phyloP scores from a whole-genome alignment of 2,888 invertebrate genomes.

The Temnothorax unifasciatus region DNA sequence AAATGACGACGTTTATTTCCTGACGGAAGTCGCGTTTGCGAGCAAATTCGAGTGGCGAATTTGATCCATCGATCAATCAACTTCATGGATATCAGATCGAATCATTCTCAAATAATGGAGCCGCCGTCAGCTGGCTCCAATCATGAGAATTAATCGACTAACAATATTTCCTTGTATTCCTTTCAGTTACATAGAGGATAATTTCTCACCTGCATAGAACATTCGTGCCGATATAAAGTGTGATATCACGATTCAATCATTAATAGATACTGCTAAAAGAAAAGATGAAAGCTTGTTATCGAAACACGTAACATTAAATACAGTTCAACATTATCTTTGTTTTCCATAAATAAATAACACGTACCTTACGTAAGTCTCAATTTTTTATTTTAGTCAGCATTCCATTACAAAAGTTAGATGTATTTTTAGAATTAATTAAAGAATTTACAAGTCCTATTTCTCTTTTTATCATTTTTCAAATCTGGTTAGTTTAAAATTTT shows the following conservation, averaged over 20 bases:
- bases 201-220: neutral
- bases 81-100: slow-evolving; percentile 76
- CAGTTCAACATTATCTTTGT: neutral
- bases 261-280: neutral
- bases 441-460: neutral
- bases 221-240: neutral
- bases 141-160: slow-evolving; percentile 32
- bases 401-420: neutral
- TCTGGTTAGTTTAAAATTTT: neutral
- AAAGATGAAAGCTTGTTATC: neutral
- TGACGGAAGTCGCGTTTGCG: neutral
- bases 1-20: neutral
- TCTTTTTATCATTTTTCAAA: slow-evolving; percentile 2
- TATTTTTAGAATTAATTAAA: slow-evolving; percentile 5
- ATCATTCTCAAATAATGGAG: slow-evolving; percentile 61
- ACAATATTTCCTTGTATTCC: slow-evolving; percentile 45
- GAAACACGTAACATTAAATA: neutral
- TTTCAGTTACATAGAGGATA: neutral
- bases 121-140: slow-evolving; percentile 23
- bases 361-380: neutral
- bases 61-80: slow-evolving; percentile 65
- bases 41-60: slow-evolving; percentile 51
- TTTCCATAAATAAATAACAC: neutral
- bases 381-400: neutral
- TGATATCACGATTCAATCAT: neutral